Conservation (phyloP, 2,888 invertebrate genomes). For the Idaea dimidiata region DNA sequence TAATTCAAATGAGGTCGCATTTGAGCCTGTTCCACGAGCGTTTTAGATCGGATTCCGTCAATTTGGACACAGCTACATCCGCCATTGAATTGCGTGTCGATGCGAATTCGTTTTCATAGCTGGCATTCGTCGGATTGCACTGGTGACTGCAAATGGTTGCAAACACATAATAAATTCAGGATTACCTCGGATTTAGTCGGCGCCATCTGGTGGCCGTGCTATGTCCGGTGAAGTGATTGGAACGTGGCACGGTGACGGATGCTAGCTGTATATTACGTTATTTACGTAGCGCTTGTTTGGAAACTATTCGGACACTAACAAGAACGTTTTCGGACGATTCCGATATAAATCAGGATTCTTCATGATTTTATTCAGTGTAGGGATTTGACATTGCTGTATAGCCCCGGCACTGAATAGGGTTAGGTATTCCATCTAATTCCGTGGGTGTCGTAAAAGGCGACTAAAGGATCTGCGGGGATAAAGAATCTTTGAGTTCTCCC, state of each 20-base stretch:
- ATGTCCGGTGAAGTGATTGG: constrained; percentile 55
- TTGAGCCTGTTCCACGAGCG: constrained; percentile 6
- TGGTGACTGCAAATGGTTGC: constrained; percentile 54
- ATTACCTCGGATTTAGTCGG: constrained; percentile 58
- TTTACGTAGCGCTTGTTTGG: constrained; percentile 25
- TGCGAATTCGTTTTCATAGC: constrained; percentile 40
- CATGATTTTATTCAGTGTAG: background rate
- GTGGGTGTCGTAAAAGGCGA: too few species aligned
- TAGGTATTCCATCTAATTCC: too few species aligned
- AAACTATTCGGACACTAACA: constrained; percentile 9
- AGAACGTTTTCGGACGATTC: constrained; percentile 12
- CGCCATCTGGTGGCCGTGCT: constrained; percentile 57
- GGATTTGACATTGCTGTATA: constrained; percentile 11
- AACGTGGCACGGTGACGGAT: constrained; percentile 41
- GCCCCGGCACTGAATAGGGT: too few species aligned
- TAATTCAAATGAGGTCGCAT: constrained; percentile 11
- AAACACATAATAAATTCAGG: constrained; percentile 74
- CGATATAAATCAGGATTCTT: background rate
- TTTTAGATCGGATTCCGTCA: constrained; percentile 13
- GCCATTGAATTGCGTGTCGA: constrained; percentile 39
- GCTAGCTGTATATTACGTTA: constrained; percentile 39
- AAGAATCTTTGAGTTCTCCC: too few species aligned
- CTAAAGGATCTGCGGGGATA: too few species aligned
- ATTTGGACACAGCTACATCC: constrained; percentile 30
- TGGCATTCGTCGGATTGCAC: constrained; percentile 52